Percentiles rank a stretch among this genome's conserved stretches.
Conservation (phyloP, 2,888 invertebrate species). For the Leucophenga montana region DNA sequence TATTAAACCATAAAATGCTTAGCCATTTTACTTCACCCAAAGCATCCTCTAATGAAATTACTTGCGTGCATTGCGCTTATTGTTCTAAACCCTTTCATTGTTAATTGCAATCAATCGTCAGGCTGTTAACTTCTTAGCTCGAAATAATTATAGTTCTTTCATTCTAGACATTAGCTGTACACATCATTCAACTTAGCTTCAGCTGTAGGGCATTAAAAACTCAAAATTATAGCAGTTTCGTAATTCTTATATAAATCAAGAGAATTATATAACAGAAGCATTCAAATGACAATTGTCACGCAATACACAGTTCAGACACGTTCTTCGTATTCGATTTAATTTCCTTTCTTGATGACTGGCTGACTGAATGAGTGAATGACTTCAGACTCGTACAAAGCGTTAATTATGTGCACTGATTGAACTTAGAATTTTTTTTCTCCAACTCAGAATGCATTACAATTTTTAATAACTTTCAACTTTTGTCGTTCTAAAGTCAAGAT, state of each 20-base stretch:
- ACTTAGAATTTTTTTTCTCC: not conserved
- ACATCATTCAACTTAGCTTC: not conserved
- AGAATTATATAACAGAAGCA: slow-evolving; percentile 38
- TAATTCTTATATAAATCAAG: slow-evolving; percentile 11
- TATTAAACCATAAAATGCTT: no score
- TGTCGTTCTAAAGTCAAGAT: not conserved
- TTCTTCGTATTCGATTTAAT: slow-evolving; percentile 46
- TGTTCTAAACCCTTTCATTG: not conserved
- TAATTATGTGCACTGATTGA: not conserved
- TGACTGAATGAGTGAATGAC: not conserved
- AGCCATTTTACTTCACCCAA: no score
- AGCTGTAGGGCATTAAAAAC: no score
- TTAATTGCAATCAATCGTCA: slow-evolving; percentile 22
- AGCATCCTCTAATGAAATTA: no score
- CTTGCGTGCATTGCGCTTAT: no score
- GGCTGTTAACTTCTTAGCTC: slow-evolving; percentile 1
- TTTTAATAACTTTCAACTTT: slow-evolving; percentile 25
- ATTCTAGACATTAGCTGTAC: not conserved
- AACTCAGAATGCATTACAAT: not conserved
- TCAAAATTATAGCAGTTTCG: not conserved
- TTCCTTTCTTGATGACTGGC: not conserved
- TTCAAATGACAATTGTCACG: slow-evolving; percentile 64
- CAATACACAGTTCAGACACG: slow-evolving; percentile 37
- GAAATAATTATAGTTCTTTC: slow-evolving; percentile 6
- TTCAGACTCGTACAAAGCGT: not conserved